Conservation (phyloP, 2,113 vertebrate genomes). For the Corythoichthys haematopterus region DNA sequence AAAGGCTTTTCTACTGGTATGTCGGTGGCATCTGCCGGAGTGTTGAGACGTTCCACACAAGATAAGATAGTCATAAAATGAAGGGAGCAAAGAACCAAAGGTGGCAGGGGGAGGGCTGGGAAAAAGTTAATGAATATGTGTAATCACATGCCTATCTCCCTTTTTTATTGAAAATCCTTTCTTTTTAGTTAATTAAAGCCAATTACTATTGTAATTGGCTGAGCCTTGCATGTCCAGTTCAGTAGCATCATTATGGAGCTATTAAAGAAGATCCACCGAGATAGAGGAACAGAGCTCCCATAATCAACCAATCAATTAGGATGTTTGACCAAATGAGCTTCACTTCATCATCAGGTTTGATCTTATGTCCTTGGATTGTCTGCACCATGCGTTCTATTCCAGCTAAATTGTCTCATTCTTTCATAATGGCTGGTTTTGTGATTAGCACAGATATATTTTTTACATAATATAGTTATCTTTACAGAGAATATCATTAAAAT, state of each 20-base stretch:
- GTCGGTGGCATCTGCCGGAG: constrained; percentile 55
- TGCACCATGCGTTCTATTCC: constrained; percentile 30
- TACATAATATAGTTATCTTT: constrained; percentile 3
- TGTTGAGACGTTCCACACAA: constrained; percentile 82
- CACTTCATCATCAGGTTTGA: constrained; percentile 65
- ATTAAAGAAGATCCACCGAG: constrained; percentile 73
- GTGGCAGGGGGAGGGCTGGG: constrained; percentile 21
- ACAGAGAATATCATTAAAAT: neutral
- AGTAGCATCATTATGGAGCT: constrained; percentile 67
- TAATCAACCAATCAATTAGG: constrained; percentile 77
- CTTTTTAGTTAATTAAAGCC: constrained; percentile 94
- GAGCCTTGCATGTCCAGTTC: constrained; percentile 67
- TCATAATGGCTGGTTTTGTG: constrained; percentile 9
- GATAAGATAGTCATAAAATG: constrained; percentile 91
- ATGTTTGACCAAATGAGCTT: constrained; percentile 69
- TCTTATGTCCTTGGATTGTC: constrained; percentile 66
- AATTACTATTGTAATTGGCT: constrained; percentile 84
- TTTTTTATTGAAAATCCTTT: constrained; percentile 87
- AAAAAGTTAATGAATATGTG: constrained; percentile 92
- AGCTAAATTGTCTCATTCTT: constrained; percentile 35
- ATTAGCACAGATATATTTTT: constrained; percentile 2
- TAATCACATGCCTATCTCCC: constrained; percentile 91
- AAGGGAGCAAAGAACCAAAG: constrained; percentile 82
- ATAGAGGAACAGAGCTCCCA: constrained; percentile 61
- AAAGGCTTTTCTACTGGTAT: constrained; percentile 41